Percentiles rank a stretch among this genome's conserved stretches.
Evolutionary conservation across 2,888 invertebrate species (phyloP).

Genomic region (Lasioglossum vierecki): DNA sequence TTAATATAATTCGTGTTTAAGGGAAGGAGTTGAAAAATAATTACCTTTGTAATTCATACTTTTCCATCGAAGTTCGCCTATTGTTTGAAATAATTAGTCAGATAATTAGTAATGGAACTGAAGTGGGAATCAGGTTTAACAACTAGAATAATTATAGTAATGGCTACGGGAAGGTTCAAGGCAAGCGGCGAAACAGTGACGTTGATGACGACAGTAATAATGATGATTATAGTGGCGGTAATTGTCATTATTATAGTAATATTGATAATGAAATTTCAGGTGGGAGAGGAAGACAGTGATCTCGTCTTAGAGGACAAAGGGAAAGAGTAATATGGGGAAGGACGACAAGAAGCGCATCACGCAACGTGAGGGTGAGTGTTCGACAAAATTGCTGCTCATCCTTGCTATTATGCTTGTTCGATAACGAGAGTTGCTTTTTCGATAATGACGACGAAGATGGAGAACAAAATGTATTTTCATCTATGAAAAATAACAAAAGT

Average conservation of each 20-base stretch:
- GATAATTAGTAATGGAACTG: not conserved
- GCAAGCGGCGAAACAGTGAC: not conserved
- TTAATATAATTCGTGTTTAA: too few relatives aligned
- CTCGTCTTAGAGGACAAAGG: constrained; percentile 70
- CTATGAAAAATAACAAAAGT: not conserved
- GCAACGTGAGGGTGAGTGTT: constrained; percentile 84
- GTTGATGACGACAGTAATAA: not conserved
- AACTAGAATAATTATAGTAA: not conserved
- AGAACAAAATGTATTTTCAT: not conserved
- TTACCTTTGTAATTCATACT: too few relatives aligned
- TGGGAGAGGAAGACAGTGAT: constrained; percentile 68
- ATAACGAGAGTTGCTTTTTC: not conserved
- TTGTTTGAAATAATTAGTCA: not conserved
- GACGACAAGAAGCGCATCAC: constrained; percentile 85
- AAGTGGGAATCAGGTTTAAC: too few relatives aligned
- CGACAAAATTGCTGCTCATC: not conserved
- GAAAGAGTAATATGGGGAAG: constrained; percentile 84
- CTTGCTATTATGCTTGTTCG: not conserved
- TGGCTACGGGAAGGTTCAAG: not conserved
- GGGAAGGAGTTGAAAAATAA: too few relatives aligned
- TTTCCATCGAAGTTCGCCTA: not conserved
- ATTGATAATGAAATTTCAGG: constrained; percentile 67
- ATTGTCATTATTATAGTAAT: not conserved
- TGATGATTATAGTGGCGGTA: not conserved
- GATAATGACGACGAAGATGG: not conserved